Percentiles rank a stretch among this genome's conserved stretches.
Evolutionary conservation across 2,888 invertebrate species (phyloP).

Genomic region (Caenorhabditis imperialis): DNA sequence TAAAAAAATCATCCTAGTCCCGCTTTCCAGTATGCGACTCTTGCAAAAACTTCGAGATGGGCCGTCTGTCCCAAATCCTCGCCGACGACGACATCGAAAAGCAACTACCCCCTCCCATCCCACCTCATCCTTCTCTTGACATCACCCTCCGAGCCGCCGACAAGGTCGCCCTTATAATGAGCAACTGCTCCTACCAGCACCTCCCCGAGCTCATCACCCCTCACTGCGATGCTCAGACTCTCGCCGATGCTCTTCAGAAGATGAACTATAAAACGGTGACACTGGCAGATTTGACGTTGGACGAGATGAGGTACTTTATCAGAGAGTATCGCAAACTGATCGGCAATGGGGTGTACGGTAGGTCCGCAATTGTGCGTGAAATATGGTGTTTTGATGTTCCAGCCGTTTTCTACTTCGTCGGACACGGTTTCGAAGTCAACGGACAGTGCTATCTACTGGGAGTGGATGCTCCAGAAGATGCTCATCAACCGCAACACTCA

Average conservation of each 20-base stretch:
- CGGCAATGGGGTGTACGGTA: slow-evolving; percentile 79
- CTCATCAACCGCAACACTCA: slow-evolving; percentile 76
- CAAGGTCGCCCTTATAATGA: slow-evolving; percentile 80
- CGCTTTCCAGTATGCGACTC: slow-evolving; percentile 64
- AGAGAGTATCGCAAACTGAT: slow-evolving; percentile 79
- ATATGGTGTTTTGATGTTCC: slow-evolving; percentile 24
- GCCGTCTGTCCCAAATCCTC: slow-evolving; percentile 56
- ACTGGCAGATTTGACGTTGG: slow-evolving; percentile 79
- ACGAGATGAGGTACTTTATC: slow-evolving; percentile 79
- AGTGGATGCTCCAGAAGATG: slow-evolving; percentile 78
- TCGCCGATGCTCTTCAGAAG: slow-evolving; percentile 73
- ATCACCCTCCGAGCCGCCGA: slow-evolving; percentile 69
- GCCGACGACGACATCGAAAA: slow-evolving; percentile 49
- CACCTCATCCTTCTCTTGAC: slow-evolving; percentile 8
- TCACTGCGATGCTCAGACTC: slow-evolving; percentile 78
- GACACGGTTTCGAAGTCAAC: slow-evolving; percentile 80
- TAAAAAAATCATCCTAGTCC: too few relatives aligned
- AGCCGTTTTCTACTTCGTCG: slow-evolving; percentile 79
- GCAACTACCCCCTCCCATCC: background rate
- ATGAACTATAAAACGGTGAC: slow-evolving; percentile 80
- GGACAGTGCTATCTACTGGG: slow-evolving; percentile 80
- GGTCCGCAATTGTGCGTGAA: background rate
- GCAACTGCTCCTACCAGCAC: slow-evolving; percentile 78
- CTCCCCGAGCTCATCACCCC: slow-evolving; percentile 76
- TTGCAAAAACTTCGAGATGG: slow-evolving; percentile 63